These are phyloP conservation scores for Scartelaos histophorus DNA, from an alignment of 2,113 vertebrate species.

Conservation along the genomic window DNA sequence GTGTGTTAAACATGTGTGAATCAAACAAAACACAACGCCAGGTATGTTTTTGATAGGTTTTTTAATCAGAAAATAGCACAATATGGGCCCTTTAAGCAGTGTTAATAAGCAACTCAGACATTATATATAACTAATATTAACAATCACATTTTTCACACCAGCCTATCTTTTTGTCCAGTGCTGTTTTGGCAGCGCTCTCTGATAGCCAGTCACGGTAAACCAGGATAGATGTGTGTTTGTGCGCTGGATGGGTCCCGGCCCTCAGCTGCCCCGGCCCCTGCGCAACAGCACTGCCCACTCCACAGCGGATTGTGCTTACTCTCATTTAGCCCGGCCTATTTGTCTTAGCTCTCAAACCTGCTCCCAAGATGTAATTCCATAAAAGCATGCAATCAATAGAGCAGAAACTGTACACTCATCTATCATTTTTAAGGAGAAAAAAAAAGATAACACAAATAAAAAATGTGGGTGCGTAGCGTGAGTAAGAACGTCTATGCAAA, in stretches of 20 bases:
- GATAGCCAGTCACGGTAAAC: conserved; percentile 41
- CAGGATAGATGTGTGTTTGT: conserved; percentile 61
- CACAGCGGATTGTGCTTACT: conserved; percentile 70
- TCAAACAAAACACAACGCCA: too few relatives aligned
- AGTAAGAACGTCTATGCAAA: conserved; percentile 22
- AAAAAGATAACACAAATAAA: conserved; percentile 51
- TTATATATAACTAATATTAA: too few relatives aligned
- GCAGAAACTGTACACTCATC: conserved; percentile 72
- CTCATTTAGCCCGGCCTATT: conserved; percentile 75
- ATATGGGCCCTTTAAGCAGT: too few relatives aligned
- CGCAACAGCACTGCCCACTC: conserved; percentile 60
- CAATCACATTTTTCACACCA: background rate
- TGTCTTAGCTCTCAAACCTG: conserved; percentile 74
- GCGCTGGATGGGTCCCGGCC: conserved; percentile 52
- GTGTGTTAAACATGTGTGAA: too few relatives aligned
- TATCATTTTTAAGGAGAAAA: conserved; percentile 73
- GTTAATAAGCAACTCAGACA: too few relatives aligned
- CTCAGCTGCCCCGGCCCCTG: conserved; percentile 42
- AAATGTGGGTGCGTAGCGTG: conserved; percentile 33
- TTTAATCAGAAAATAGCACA: too few relatives aligned
- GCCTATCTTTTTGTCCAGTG: background rate
- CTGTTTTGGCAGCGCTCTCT: conserved; percentile 37
- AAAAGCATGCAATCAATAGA: conserved; percentile 83
- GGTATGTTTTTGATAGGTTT: too few relatives aligned
- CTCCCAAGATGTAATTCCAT: conserved; percentile 82